A percentile compares a stretch with the other conserved stretches of the same genome.
phyloP scores from a whole-genome alignment of 1,140 invertebrate genomes.

The Vollenhovia emeryi region DNA sequence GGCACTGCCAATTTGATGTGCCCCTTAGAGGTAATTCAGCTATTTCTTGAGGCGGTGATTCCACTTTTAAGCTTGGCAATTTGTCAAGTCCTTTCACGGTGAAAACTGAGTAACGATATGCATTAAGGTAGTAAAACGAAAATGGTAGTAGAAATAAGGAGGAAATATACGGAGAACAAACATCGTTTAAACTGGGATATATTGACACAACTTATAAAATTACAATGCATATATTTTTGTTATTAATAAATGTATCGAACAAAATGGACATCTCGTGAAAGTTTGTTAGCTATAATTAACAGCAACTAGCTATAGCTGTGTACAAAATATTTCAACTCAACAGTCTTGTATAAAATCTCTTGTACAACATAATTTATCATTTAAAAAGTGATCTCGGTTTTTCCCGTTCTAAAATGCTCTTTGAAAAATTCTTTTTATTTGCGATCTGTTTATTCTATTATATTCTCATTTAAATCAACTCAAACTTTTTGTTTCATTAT shows the following conservation, averaged over 20 bases:
- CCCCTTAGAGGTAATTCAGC: constrained; percentile 83
- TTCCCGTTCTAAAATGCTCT: too few relatives aligned
- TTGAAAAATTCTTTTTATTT: background rate
- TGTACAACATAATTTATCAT: too few relatives aligned
- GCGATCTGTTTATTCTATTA: background rate
- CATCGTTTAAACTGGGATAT: background rate
- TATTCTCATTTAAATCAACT: background rate
- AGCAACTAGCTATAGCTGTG: too few relatives aligned
- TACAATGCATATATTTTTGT: background rate
- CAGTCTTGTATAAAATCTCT: too few relatives aligned
- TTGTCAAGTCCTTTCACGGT: constrained; percentile 89
- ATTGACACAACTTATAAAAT: background rate
- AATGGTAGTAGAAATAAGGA: background rate
- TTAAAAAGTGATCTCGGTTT: too few relatives aligned
- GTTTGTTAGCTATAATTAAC: too few relatives aligned
- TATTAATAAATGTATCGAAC: too few relatives aligned
- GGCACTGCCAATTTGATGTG: constrained; percentile 83
- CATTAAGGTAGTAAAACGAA: background rate
- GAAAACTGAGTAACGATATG: constrained; percentile 85
- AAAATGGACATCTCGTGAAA: too few relatives aligned
- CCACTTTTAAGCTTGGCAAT: constrained; percentile 84
- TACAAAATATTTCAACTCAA: too few relatives aligned
- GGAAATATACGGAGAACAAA: background rate
- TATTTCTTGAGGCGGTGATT: constrained; percentile 83
- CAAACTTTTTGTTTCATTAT: background rate